Evolutionary conservation across 2,113 vertebrate species (phyloP).

Genomic region (Corythaixoides concolor): DNA sequence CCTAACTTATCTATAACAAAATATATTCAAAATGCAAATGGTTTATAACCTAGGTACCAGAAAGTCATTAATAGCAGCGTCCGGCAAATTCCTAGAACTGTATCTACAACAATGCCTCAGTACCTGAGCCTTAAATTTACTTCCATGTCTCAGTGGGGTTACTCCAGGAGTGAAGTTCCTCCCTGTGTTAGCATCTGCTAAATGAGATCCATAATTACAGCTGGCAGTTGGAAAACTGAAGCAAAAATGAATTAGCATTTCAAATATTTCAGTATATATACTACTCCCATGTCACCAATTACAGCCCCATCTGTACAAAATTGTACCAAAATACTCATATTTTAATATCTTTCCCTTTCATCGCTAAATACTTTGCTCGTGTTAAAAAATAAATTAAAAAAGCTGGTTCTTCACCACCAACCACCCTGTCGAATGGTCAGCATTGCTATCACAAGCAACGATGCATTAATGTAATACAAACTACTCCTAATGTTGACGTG

Average conservation of each 20-base stretch:
- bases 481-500: not conserved
- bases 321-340: not conserved
- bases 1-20: not conserved
- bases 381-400: not conserved
- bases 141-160: not conserved
- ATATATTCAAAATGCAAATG: not conserved
- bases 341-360: not conserved
- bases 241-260: conserved; percentile 52
- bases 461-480: not conserved
- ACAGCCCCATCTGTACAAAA: conserved; percentile 36
- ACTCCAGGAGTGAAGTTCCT: conserved; percentile 25
- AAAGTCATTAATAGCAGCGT: not conserved
- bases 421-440: not conserved
- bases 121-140: conserved; percentile 6
- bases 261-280: conserved; percentile 37
- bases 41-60: not conserved
- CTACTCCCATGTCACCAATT: conserved; percentile 47
- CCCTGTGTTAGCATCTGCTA: conserved; percentile 41
- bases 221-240: conserved; percentile 42
- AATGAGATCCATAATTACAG: conserved; percentile 56
- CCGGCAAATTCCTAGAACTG: not conserved
- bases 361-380: not conserved
- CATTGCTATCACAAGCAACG: not conserved
- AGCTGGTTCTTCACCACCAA: not conserved
- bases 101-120: not conserved